phyloP scores from a whole-genome alignment of 2,797 vertebrate species.

The Siniperca scherzeri region DNA sequence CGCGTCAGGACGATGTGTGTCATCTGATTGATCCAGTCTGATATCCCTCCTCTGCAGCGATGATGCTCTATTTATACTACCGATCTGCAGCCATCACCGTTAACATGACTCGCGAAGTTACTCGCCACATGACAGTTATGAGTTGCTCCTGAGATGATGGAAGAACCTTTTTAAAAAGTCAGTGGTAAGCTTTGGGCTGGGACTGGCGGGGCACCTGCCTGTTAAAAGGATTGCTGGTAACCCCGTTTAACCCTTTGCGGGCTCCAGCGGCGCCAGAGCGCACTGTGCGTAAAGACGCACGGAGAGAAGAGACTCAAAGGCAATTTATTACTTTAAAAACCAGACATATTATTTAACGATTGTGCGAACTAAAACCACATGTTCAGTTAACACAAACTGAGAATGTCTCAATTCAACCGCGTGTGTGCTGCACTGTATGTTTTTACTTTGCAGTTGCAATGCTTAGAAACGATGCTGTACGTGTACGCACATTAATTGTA shows the following conservation, averaged over 20 bases:
- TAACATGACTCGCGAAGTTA: conserved; percentile 85
- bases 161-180: conserved; percentile 83
- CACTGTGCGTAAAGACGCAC: conserved; percentile 58
- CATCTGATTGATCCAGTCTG: conserved; percentile 46
- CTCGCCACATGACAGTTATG: conserved; percentile 88
- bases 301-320: background rate
- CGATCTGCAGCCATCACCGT: conserved; percentile 71
- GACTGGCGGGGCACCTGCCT: conserved; percentile 95
- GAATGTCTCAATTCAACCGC: background rate
- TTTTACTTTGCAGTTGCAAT: background rate
- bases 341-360: background rate
- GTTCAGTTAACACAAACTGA: background rate
- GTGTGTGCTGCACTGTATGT: background rate
- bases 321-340: conserved; percentile 14
- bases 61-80: conserved; percentile 87
- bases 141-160: conserved; percentile 89
- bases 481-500: background rate
- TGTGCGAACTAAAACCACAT: conserved; percentile 9
- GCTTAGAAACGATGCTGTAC: background rate
- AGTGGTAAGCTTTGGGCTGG: conserved; percentile 82
- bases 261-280: conserved; percentile 62
- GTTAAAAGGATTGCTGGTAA: conserved; percentile 89
- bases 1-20: conserved; percentile 21
- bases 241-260: conserved; percentile 92
- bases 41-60: conserved; percentile 34